phyloP scores from a whole-genome alignment of 2,113 vertebrate genomes.

The Anseranas semipalmata region DNA sequence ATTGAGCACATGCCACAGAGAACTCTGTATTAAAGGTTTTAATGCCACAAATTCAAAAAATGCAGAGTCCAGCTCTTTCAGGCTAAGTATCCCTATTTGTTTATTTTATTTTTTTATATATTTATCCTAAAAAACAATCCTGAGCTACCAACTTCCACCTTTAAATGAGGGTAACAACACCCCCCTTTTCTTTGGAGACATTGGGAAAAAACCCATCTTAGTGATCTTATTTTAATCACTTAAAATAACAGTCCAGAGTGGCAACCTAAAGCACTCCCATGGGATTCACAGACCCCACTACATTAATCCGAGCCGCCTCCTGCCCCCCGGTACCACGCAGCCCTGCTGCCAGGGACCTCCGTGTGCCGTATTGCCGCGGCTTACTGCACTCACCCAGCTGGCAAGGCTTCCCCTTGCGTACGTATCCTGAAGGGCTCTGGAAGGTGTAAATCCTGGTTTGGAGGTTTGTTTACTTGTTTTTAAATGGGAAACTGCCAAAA shows the following conservation, averaged over 20 bases:
- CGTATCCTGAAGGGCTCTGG: background rate
- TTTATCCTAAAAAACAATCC: background rate
- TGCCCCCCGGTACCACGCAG: rapidly evolving
- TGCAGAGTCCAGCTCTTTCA: background rate
- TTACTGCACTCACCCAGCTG: background rate
- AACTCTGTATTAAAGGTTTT: background rate
- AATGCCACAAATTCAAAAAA: background rate
- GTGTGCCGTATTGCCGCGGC: rapidly evolving
- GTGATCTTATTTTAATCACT: background rate
- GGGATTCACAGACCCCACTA: background rate
- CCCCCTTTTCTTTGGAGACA: background rate
- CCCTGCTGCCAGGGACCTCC: background rate
- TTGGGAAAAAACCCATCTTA: rapidly evolving
- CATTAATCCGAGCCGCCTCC: background rate
- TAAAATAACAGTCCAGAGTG: background rate
- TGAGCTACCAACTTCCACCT: background rate
- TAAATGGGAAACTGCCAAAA: background rate
- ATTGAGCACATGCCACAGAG: background rate
- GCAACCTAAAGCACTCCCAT: background rate
- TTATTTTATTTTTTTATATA: background rate
- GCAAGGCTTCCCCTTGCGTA: background rate
- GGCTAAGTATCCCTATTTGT: background rate
- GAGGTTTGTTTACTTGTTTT: slow-evolving; percentile 12
- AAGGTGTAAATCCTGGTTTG: background rate
- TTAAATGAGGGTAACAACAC: background rate